Evolutionary conservation across 1,140 invertebrate genomes (phyloP), one percentile per base, ranked within the genome.

Genomic region (Chymomyza costata): DNA sequence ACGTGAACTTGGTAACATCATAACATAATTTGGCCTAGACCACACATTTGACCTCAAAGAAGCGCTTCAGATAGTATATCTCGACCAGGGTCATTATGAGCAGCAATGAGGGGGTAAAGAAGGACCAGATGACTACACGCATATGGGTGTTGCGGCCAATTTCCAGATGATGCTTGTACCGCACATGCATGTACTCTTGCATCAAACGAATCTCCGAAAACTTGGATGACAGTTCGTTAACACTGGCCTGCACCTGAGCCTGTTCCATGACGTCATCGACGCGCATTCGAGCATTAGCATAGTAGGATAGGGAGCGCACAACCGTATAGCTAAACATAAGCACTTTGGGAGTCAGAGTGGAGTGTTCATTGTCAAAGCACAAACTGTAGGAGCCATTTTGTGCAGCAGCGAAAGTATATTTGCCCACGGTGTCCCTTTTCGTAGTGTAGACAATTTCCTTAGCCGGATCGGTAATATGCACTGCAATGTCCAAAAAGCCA

Each of bases 181-280:
- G 74, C 1, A 39, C 58, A 13, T 73, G 68, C 74, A 80, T 80
- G 15, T 80, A 80, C 18, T 80, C 68, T 56, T 61, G 73, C 11
- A 74, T 74, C 10, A 68, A 40, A 14, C 48, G 57, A 3, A 73
- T 37, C 32, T 49, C 25, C 6, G 44, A 3, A 50, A 80, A 0
- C 1, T 38, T 53, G 15, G 46, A 48, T 6, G 60, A 55, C n/a
- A 80, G 7, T 0, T 44, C 15, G 18, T 62, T 73, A 37, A 81
- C 19, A 18, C 48, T 40, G 1, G 21, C 15, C 45, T 81, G 74
- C 5, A 62, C 43, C 0, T 11, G 0, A 0, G 46, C 8, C 17
- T 80, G 74, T 7, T 81, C 73, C 11, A 69, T 0, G 1, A 73
- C 44, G 7, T 68, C 68, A 13, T 65, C 73, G 2, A 8, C 3